Base-by-base conservation (phyloP, 53 echinoderm and acorn worm genomes). In the Zoroaster sp. region DNA sequence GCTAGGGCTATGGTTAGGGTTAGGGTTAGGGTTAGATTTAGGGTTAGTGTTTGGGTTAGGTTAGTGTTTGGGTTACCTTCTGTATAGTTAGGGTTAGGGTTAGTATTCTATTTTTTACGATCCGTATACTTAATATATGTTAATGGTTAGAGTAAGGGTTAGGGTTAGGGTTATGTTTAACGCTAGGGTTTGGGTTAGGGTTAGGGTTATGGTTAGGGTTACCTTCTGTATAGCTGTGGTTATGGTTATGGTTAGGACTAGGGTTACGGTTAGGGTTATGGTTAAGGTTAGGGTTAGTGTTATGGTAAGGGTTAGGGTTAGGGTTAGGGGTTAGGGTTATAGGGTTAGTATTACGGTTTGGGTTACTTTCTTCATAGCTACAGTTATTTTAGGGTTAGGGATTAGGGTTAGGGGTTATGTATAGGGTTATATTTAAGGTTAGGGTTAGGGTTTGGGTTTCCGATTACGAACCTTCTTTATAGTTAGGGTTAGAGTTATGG, bases 101-200 rank as follows among this genome's bases (percentile, higher is more conserved):
- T 72, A 86, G 86, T 71, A 72, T 86, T 86, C 72, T 71, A 72
- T 71, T 70, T 86, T n/a, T n/a, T n/a, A n/a, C n/a, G n/a, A n/a
- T n/a, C n/a, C n/a, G n/a, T n/a, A n/a, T n/a, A n/a, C n/a, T n/a
- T n/a, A n/a, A n/a, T n/a, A n/a, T n/a, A 83, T 67, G 83, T 46
- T 71, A 12, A 42, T 70, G 86, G 86, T 86, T 86, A 86, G 70
- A 45, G 86, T 86, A 72, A 86, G 70, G 86, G 86, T 86, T 86
- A 86, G 86, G 86, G 86, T 86, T 86, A 86, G 86, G 86, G 86
- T 86, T 86, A 86, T 71, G 72, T 40, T 71, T 40, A n/a, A n/a
- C n/a, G n/a, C 72, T 86, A 86, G 86, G 86, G 86, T 86, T 86
- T 38, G 86, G 86, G 86, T 86, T 86, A 86, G 86, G 86, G 86